phyloP scores from a whole-genome alignment of 35 echinoderm and acorn worm genomes.

The Patiria miniata region DNA sequence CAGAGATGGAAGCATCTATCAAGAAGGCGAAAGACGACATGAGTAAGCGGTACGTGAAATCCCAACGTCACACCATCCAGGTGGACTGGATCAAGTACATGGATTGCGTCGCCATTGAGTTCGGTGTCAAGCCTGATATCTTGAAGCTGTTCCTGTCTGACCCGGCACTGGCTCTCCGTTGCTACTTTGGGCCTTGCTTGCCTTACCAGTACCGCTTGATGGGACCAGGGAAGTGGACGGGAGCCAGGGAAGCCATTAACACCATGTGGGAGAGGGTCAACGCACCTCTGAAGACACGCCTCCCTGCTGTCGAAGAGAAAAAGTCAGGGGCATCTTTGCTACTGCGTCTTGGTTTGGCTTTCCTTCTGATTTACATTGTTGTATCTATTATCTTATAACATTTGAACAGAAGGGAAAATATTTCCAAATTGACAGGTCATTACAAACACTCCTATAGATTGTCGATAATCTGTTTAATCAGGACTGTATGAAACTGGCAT shows the following conservation, averaged over 20 bases:
- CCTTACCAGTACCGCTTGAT: conserved; percentile 89
- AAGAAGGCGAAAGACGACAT: conserved; percentile 51
- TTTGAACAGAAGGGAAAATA: no score
- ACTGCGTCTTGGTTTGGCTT: not conserved
- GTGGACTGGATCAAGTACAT: conserved; percentile 82
- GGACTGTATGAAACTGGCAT: no score
- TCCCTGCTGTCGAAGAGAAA: not conserved
- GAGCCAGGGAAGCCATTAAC: conserved; percentile 71
- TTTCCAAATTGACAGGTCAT: no score
- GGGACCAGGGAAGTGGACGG: conserved; percentile 88
- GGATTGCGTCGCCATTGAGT: conserved; percentile 69
- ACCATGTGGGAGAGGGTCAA: conserved; percentile 60
- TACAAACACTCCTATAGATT: no score
- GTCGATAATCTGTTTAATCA: no score
- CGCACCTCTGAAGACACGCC: conserved; percentile 62
- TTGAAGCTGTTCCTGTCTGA: conserved; percentile 53
- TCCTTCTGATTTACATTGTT: not conserved
- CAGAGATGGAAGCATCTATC: conserved; percentile 63
- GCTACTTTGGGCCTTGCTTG: conserved; percentile 66
- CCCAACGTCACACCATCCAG: conserved; percentile 85
- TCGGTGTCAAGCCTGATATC: conserved; percentile 85
- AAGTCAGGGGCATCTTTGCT: not conserved
- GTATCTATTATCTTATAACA: not conserved
- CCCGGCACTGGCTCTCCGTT: conserved; percentile 60
- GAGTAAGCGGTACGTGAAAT: conserved; percentile 62